Conservation (phyloP, 2,888 invertebrate genomes). For the Limenitis camilla region DNA sequence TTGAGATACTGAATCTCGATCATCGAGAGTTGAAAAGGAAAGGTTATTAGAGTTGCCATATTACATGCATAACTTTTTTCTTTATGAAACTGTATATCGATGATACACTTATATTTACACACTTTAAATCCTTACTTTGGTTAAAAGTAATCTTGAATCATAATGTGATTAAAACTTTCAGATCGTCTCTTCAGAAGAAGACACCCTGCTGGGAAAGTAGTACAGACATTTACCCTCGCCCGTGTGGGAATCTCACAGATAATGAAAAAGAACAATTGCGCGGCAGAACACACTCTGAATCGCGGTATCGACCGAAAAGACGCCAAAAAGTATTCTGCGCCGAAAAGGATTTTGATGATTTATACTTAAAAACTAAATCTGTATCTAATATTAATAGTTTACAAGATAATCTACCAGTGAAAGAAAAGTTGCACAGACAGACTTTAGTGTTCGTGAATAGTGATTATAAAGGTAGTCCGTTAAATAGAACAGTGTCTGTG, state of each 20-base stretch:
- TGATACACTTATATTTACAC: no score
- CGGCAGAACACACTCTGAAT: conserved; percentile 80
- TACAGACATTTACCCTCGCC: conserved; percentile 86
- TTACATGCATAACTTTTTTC: no score
- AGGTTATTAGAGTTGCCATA: no score
- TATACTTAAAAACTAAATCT: conserved; percentile 77
- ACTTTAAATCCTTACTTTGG: neutral
- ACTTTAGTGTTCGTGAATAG: conserved; percentile 81
- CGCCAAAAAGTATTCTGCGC: conserved; percentile 69
- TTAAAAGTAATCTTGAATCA: neutral
- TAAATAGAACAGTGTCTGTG: conserved; percentile 77
- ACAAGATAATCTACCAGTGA: conserved; percentile 28
- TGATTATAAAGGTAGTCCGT: conserved; percentile 75
- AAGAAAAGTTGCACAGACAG: conserved; percentile 69
- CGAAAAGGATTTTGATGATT: conserved; percentile 81
- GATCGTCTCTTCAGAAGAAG: conserved; percentile 71
- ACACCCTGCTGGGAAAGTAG: conserved; percentile 88
- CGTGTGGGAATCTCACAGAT: conserved; percentile 87
- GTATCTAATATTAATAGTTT: conserved; percentile 48
- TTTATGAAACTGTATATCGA: no score
- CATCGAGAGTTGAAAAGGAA: no score
- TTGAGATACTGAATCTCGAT: no score
- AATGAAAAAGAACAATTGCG: conserved; percentile 80
- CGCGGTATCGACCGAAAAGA: conserved; percentile 69
- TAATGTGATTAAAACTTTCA: conserved; percentile 27